Base-by-base conservation (phyloP, 2,888 invertebrate genomes). In the Cryptocephalus primarius region DNA sequence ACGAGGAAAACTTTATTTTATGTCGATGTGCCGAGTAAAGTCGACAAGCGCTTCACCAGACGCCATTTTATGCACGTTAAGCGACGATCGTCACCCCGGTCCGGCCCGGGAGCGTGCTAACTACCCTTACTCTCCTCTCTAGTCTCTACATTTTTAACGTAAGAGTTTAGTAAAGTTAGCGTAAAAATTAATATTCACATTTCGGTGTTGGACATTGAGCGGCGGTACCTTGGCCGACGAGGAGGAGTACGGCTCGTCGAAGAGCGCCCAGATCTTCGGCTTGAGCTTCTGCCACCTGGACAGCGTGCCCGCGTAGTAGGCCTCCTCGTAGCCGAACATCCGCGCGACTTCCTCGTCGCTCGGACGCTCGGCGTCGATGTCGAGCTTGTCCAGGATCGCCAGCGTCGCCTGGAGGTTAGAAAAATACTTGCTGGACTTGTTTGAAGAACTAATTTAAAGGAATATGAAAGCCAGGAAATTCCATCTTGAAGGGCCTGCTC, bases 201-300 rank as follows among this genome's bases (percentile, higher is more conserved):
- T 66, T 66, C 65, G 61, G 53, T 62, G 61, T 42, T 68, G 70
- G 63, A 90, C 92, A 83, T 95, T 95, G 52, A 93, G 90, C 53
- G 83, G 65, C 50, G 65, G 65, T 66, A 90, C 92, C 83, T 95
- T 95, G 50, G 94, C 94, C 51, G 83, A 77, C 43, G 83, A 82
- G 46, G 94, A 94, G 54, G 94, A 94, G 61, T 93, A 92, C 0
- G 95, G 95, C 70, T 96, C 95, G 66, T 96, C 94, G 67, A 97
- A 96, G 46, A 96, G 73, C 4, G 94, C 88, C 94, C 94, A 95
- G 43, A 95, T 82, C 67, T 85, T 87, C 6, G 93, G 94, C 64
- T 93, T 91, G 57, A 91, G 73, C 53, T 84, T 78, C 72, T 94
- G 94, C 95, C 95, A 96, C 54, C 79, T 76, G 9, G 85, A 85